Evolutionary conservation across 2,113 vertebrate species (phyloP), one percentile per base, ranked within the genome.

Genomic region (Scytalopus superciliaris): DNA sequence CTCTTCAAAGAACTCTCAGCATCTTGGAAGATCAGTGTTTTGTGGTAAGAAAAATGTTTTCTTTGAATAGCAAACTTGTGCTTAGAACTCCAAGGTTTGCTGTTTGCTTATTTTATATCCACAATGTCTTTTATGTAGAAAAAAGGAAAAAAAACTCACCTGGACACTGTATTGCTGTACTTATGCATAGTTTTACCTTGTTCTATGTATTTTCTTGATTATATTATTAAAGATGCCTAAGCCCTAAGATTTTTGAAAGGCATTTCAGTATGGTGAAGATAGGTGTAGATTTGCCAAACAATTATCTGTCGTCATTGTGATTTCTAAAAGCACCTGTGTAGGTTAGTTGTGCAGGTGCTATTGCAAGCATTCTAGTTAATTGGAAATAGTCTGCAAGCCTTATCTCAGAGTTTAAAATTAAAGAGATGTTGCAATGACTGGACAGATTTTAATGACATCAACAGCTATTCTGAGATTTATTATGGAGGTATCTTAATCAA

Each of bases 61-160:
- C 30, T 64, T 35, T 55, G 25, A 68, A 33, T 17, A 83, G 5
- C 3, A 47, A 3, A 28, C 13, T 27, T 55, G 1, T 47, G 9
- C 9, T 67, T 18, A 2, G 2, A 44, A 83, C 4, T 76, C 28
- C 18, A 59, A 33, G 10, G 0, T 5, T 39, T 87, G 4, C 13
- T 59, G 4, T 6, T 72, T 74, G 49, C 18, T 67, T 3, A 45
- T 11, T 2, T 0, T 18, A 40, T 11, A 1, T 3, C 28, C 18
- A 30, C 14, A 2, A 25, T 9, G 0, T 37, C 30, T 28, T 63
- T 18, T 4, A 67, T 2, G 6, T 8, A 42, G 25, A 70, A 63
- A 70, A 63, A 82, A 87, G 3, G 2, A 22, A 50, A 59, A 45
- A 59, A 72, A 69, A 1, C 2, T 63, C 15, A 72, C 74, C 35